Conservation (phyloP, 2,797 vertebrate species). For the Lacerta viridis region DNA sequence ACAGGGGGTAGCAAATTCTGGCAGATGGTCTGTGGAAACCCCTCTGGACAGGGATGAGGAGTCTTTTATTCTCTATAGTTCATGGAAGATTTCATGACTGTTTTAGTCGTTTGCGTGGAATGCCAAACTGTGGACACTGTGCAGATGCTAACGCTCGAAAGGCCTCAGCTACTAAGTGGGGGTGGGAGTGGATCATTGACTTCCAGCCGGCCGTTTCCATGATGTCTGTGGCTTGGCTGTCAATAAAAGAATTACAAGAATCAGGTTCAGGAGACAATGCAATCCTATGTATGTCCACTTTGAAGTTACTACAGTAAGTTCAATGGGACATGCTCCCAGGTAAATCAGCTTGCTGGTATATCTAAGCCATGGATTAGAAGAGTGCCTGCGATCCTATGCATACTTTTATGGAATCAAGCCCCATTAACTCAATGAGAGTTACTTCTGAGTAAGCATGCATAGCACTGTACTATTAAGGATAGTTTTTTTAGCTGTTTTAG, state of each 20-base stretch:
- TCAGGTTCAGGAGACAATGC: constrained; percentile 24
- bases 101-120: constrained; percentile 97
- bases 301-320: not conserved
- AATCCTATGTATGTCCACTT: not conserved
- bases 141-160: constrained; percentile 95
- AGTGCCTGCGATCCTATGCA: not conserved
- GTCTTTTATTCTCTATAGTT: constrained; percentile 85
- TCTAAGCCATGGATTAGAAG: not conserved
- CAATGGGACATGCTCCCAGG: not conserved
- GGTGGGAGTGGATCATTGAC: constrained; percentile 99
- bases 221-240: constrained; percentile 96
- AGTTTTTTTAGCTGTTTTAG: not conserved
- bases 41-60: constrained; percentile 83
- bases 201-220: constrained; percentile 99
- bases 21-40: constrained; percentile 83
- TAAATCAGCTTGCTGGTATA: not conserved
- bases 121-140: constrained; percentile 96
- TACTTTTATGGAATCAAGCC: not conserved
- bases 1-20: constrained; percentile 80
- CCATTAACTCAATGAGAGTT: not conserved
- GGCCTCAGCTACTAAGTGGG: constrained; percentile 98
- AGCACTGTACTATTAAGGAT: not conserved
- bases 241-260: constrained; percentile 75
- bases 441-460: not conserved
- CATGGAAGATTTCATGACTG: constrained; percentile 89